Base-by-base conservation (phyloP, 2,113 vertebrate genomes). In the Oryzias woworae region DNA sequence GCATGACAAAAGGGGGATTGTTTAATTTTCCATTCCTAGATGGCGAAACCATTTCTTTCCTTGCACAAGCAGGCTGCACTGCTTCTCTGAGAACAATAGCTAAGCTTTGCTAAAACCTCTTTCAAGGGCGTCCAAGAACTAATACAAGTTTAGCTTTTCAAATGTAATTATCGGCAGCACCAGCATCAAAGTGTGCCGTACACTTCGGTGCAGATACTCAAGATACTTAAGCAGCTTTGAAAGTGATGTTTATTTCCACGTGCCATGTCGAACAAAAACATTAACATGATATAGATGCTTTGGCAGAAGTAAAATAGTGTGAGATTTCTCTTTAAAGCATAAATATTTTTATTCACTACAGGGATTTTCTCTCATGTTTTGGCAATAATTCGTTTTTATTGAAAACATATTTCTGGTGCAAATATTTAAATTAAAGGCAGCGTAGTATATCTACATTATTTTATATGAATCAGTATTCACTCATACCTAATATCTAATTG, bases 261-360 rank as follows among this genome's bases (percentile, higher is more conserved):
- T 63, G 53, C 59, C 45, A n/a, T 71, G 80, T 74, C 68, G 66
- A 75, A 51, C 71, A 59, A 58, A 64, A 45, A 62, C 65, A 71
- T 82, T 82, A 86, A 85, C 84, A 54, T 59, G 60, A 68, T 72
- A 28, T 24, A 69, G 66, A 82, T 71, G 75, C 51, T 62, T 58
- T 66, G 57, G 74, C 62, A 75, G 54, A 62, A 75, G 85, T 78
- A 83, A 86, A 78, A 84, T 67, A 76, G 80, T 82, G 73, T 73
- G 75, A 75, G 41, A 43, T 72, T 56, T 54, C 68, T 81, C 66
- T 74, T 58, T 58, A 85, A 84, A 88, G 82, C 82, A 84, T 87
- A 83, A 80, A 74, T 79, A 80, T 74, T 77, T 79, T 36, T 12
- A 12, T 36, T 3, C 12, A 36, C 8, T 3, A 12, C 78, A 81